Conservation (phyloP, 2,797 vertebrate genomes). For the Acrossocheilus wenchowensis region DNA sequence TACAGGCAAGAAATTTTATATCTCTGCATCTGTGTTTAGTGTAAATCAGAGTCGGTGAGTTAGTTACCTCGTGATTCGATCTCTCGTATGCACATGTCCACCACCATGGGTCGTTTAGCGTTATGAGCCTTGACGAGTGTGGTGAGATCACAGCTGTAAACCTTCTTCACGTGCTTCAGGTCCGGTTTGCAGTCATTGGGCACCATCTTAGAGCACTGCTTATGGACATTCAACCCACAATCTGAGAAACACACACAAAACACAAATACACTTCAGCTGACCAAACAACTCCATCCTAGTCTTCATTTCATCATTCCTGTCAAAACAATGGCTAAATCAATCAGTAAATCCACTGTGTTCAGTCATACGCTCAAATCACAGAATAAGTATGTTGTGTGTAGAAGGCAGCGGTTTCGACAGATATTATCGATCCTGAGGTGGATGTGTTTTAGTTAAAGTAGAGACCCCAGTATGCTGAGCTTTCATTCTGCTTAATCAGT, state of each 20-base stretch:
- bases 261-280: not conserved
- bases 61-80: slow-evolving; percentile 96
- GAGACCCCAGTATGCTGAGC: slow-evolving; percentile 63
- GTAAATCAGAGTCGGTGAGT: not conserved
- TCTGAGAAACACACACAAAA: slow-evolving; percentile 75
- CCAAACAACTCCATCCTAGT: too few relatives aligned
- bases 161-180: slow-evolving; percentile 96
- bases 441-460: slow-evolving; percentile 42
- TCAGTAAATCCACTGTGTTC: not conserved
- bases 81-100: slow-evolving; percentile 99
- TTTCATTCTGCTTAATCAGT: slow-evolving; percentile 70
- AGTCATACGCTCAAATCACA: not conserved
- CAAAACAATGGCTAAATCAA: not conserved
- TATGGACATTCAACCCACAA: slow-evolving; percentile 98
- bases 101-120: slow-evolving; percentile 96
- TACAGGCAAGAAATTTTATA: not conserved
- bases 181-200: slow-evolving; percentile 96
- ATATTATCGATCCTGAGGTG: slow-evolving; percentile 48
- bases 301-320: not conserved
- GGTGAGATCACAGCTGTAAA: slow-evolving; percentile 99
- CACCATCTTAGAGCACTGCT: slow-evolving; percentile 96
- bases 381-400: slow-evolving; percentile 3
- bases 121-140: slow-evolving; percentile 95
- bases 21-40: not conserved
- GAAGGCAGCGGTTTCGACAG: slow-evolving; percentile 19